Base-by-base conservation (phyloP, 2,797 vertebrate species). In the Thripadectes ignobilis region DNA sequence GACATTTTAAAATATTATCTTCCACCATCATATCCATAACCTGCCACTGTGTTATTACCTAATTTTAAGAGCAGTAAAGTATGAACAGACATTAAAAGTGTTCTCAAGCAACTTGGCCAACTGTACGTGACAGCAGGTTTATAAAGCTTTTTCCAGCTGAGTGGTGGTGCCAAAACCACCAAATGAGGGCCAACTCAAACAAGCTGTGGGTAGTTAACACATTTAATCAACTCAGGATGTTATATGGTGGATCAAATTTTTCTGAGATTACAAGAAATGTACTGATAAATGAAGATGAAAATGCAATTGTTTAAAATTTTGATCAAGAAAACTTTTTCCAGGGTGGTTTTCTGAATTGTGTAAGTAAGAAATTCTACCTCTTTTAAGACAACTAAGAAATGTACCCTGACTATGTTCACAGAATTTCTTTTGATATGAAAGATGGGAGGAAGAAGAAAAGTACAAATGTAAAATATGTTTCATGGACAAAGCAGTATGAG, bases 341-440 rank as follows among this genome's bases (percentile, higher is more conserved):
- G 10, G 57, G 4, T 51, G 23, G 23, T 80, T 79, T 89, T 62
- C 27, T 82, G n/a, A 65, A 46, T 45, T 67, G 7, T 63, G 15
- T 24, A 12, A 52, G 9, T 27, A 9, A 52, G 8, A 62, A 54
- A 43, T 19, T 30, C 3, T 57, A 6, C 6, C 0, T 0, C 11
- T 74, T 81, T 80, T 49, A 80, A 81, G 78, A 5, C 9, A 88
- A 29, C 7, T 17, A 48, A 45, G 14, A 77, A 20, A 0, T 11
- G 1, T 11, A 52, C 20, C 21, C 12, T 57, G 48, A 45, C 11
- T 78, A 81, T 71, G 51, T 55, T 54, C 13, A 43, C 8, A 68
- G 29, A 84, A 63, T 1, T 15, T 3, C 12, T 65, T 73, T 63
- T 43, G 8, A 58, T 82, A 62, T 26, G 17, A 81, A 71, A 74